These are phyloP conservation scores for Chymomyza costata DNA, from an alignment of 1,140 invertebrate species.

Conservation along the genomic window DNA sequence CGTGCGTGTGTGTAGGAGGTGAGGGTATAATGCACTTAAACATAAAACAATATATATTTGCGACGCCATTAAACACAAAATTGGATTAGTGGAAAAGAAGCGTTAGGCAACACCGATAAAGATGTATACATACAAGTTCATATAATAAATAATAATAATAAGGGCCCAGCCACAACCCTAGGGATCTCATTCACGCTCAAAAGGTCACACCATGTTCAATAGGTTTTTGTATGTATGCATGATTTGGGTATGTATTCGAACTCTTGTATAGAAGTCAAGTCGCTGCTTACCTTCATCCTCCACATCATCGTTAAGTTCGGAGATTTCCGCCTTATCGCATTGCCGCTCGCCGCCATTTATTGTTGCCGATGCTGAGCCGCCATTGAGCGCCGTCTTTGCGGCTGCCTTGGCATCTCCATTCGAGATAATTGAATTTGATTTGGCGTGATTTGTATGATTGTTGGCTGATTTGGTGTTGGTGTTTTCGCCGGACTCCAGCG, in stretches of 20 bases:
- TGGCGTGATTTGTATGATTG: conserved; percentile 67
- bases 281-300: conserved; percentile 65
- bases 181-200: conserved; percentile 3
- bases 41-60: conserved; percentile 58
- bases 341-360: conserved; percentile 60
- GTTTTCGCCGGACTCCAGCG: conserved; percentile 32
- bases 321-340: conserved; percentile 65
- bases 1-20: too few species aligned
- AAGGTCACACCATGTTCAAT: not conserved
- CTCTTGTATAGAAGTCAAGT: conserved; percentile 11
- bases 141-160: conserved; percentile 36
- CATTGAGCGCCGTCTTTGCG: conserved; percentile 8
- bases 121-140: conserved; percentile 27
- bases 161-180: conserved; percentile 1
- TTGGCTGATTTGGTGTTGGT: conserved; percentile 22
- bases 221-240: conserved; percentile 20
- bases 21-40: not conserved
- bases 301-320: conserved; percentile 59
- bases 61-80: conserved; percentile 58
- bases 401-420: conserved; percentile 63
- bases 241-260: conserved; percentile 24
- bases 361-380: conserved; percentile 7
- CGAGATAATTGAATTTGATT: conserved; percentile 71
- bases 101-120: conserved; percentile 22
- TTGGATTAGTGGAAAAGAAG: conserved; percentile 32